Evolutionary conservation across 1,140 invertebrate genomes (phyloP), one percentile per base, ranked within the genome.

Genomic region (Achroia grisella): DNA sequence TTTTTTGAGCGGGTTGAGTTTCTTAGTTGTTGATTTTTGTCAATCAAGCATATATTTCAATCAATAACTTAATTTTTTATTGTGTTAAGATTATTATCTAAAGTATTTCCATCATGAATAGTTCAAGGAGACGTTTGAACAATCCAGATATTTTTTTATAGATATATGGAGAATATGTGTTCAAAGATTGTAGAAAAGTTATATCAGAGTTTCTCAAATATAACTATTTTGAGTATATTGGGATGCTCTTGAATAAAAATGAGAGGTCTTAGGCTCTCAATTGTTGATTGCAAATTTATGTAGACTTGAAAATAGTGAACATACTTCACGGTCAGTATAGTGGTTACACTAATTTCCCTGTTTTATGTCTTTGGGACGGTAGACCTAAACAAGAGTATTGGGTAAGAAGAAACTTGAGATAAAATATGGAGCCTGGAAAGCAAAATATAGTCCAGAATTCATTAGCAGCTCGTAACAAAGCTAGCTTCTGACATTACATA

Each of bases 401-500:
- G 10, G 10, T 10, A 29, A 4, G 5, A 6, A 29, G 28, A 6
- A 29, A 4, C 4, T 29, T 10, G 10, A 4, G 10, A 4, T 6
- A 29, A 29, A 29, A 29, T 29, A 29, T 6, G 10, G 4, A 10
- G 4, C 5, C 28, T 29, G 28, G 28, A 29, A 10, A 6, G 10
- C 28, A 4, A 6, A 29, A 29, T 10, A 29, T 4, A 29, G 10
- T 29, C 28, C 28, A 29, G 28, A 29, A 29, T 29, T 29, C n/a
- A n/a, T n/a, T n/a, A 29, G 28, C 10, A 29, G 28, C 9, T 5
- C 10, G 8, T 9, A 34, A 44, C 34, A 10, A 40, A 33, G 28
- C 23, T 49, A n/a, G n/a, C n/a, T n/a, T 9, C 57, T 61, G 40
- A 58, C 65, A 33, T 44, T 71, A 4, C 59, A 71, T 37, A 70